These are phyloP conservation scores for Raja brachyura DNA, from an alignment of 2,113 vertebrate genomes.

Conservation along the genomic window DNA sequence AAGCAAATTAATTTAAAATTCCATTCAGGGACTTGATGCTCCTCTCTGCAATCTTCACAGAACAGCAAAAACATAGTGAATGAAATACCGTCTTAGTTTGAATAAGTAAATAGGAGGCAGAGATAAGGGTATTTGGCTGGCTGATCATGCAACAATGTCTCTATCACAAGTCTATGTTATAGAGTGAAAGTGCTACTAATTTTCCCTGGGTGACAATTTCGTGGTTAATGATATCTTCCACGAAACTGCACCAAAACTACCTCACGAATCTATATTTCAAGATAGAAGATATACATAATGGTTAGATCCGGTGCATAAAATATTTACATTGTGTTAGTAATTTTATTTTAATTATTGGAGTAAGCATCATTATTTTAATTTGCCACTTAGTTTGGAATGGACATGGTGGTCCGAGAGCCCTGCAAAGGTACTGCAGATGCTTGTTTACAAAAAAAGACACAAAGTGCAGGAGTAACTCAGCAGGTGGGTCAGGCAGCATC, in stretches of 20 bases:
- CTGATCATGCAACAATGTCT: neutral
- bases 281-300: neutral
- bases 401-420: no score
- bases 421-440: no score
- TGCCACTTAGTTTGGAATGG: no score
- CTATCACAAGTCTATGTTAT: neutral
- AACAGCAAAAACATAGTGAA: neutral
- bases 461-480: no score
- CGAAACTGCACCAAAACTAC: neutral
- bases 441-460: no score
- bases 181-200: neutral
- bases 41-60: neutral
- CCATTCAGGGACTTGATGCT: neutral
- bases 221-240: neutral
- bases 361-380: neutral
- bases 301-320: neutral
- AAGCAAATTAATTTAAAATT: slow-evolving; percentile 18
- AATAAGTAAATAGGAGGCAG: neutral
- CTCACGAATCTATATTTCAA: neutral
- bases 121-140: neutral
- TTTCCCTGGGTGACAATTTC: neutral
- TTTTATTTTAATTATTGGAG: neutral
- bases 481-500: no score
- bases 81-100: neutral
- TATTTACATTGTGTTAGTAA: neutral